A percentile compares a stretch with the other conserved stretches of the same genome.
phyloP scores from a whole-genome alignment of 2,797 vertebrate genomes.

The Capromys pilorides region DNA sequence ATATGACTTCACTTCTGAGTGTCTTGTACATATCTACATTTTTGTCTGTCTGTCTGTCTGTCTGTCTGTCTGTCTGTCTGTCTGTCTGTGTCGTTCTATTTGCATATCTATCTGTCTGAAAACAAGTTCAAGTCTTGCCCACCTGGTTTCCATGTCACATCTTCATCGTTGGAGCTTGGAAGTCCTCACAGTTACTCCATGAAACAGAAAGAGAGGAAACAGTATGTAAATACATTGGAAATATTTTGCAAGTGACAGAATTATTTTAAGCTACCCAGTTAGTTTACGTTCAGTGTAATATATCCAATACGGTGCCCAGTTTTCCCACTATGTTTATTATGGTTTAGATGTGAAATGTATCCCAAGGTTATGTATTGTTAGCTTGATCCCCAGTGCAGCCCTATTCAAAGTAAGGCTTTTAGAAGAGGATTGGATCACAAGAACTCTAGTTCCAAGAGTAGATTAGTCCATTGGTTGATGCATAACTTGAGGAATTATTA shows the following conservation, averaged over 20 bases:
- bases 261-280: background rate
- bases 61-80: background rate
- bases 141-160: background rate
- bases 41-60: background rate
- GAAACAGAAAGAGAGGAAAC: background rate
- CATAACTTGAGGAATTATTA: background rate
- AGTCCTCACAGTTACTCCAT: background rate
- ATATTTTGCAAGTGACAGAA: background rate
- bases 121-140: background rate
- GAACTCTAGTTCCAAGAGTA: background rate
- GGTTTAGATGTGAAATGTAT: background rate
- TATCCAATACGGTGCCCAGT: background rate
- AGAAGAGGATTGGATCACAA: background rate
- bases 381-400: background rate
- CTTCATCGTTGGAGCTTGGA: background rate
- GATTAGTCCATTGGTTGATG: background rate
- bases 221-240: background rate
- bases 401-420: background rate
- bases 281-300: background rate
- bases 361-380: background rate
- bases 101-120: background rate
- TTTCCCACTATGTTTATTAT: background rate
- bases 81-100: no score
- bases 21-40: background rate
- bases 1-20: background rate